phyloP scores from a whole-genome alignment of 1,140 invertebrate species.

The Drosophila ohnishii region DNA sequence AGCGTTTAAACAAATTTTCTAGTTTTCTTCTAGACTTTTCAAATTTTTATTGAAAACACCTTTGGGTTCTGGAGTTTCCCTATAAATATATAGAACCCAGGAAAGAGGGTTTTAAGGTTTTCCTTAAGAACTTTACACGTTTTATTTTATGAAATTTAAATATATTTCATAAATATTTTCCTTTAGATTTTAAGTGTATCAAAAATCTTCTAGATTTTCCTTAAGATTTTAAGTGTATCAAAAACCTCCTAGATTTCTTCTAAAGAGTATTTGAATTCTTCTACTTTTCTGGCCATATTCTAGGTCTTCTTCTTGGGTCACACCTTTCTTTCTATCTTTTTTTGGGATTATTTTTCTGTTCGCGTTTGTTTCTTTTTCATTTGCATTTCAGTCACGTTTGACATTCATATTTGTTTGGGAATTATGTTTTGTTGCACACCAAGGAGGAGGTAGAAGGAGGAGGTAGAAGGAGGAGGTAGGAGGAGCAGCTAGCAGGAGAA shows the following conservation, averaged over 20 bases:
- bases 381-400: slow-evolving; percentile 76
- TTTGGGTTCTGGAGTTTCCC: too few species aligned
- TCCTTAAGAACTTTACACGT: too few species aligned
- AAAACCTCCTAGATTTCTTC: too few species aligned
- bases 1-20: too few species aligned
- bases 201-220: too few species aligned
- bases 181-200: too few species aligned
- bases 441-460: slow-evolving; percentile 8
- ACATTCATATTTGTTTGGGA: slow-evolving; percentile 76
- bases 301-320: background rate
- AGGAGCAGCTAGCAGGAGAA: background rate
- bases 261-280: background rate
- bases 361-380: slow-evolving; percentile 29
- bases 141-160: background rate
- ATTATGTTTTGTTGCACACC: slow-evolving; percentile 57
- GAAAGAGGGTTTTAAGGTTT: too few species aligned
- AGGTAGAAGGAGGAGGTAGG: slow-evolving; percentile 3
- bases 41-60: too few species aligned
- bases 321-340: slow-evolving; percentile 7
- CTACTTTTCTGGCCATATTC: background rate
- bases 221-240: too few species aligned
- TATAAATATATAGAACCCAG: too few species aligned
- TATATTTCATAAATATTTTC: background rate
- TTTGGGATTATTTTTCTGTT: slow-evolving; percentile 21
- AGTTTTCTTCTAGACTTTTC: too few species aligned